Conservation (phyloP, 2,797 vertebrate species). For the Sebastes steindachneri region DNA sequence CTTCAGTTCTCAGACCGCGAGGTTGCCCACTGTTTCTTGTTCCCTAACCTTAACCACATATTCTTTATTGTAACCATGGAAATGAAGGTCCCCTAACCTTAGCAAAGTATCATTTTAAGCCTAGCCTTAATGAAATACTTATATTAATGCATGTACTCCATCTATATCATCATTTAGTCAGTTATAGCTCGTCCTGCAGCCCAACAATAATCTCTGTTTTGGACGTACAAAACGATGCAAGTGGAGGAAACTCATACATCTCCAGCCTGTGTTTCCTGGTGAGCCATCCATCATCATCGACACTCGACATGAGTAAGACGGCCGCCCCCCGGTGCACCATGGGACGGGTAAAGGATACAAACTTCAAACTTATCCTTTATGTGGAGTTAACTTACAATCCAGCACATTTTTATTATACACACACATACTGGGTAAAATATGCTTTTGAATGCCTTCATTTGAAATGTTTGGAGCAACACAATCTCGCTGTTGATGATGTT, state of each 20-base stretch:
- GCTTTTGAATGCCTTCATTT: neutral
- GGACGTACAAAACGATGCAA: neutral
- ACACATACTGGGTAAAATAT: neutral
- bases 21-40: no score
- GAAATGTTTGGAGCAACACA: conserved; percentile 31
- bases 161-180: neutral
- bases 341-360: conserved; percentile 27
- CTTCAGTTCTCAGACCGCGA: fast-evolving
- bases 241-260: conserved; percentile 42
- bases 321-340: neutral
- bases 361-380: conserved; percentile 25
- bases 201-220: conserved; percentile 10
- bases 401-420: neutral
- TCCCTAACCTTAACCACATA: no score
- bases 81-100: no score
- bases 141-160: neutral
- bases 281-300: conserved; percentile 38
- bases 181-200: neutral
- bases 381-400: neutral
- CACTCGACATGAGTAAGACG: neutral
- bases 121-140: neutral
- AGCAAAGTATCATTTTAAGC: neutral
- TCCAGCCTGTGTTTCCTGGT: conserved; percentile 20
- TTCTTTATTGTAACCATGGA: no score
- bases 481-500: conserved; percentile 49